Base-by-base conservation (phyloP, 2,113 vertebrate species). In the Boleophthalmus pectinirostris region DNA sequence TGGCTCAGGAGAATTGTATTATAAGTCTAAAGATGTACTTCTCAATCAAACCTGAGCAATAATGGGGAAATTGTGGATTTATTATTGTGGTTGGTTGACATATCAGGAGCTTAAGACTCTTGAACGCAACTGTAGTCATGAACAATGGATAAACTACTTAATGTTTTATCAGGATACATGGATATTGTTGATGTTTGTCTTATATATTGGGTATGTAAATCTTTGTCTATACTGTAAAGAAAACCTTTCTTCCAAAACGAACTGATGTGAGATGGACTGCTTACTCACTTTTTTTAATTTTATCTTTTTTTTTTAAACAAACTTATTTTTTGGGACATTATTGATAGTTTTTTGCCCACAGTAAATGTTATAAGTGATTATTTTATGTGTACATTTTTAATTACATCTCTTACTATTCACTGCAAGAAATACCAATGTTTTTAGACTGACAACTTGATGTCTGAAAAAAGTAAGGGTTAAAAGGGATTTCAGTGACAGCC, bases 141-240 rank as follows among this genome's bases (percentile, higher is more conserved):
- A 47, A 14, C n/a, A 24, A 43, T 43, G 9, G 66, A 57, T 35
- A 38, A 29, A 9, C 66, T 45, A 38, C 66, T 67, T 33, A 53
- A 10, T 69, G 33, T 60, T 23, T 61, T 7, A 56, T 66, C 70
- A 66, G 29, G 65, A 16, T 57, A 66, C 16, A 24, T 80, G 74
- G 74, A 70, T 73, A 53, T 81, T 51, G 2, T 81, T 61, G 45
- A 57, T 77, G 77, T 80, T 70, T 45, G 57, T 83, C 72, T 82
- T 43, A 43, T 43, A 43, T 43, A 43, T 43, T 43, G 38, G 83
- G 70, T 70, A 38, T 86, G 38, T 75, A 54, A 82, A 65, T 86
- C 21, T 63, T 57, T 73, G 57, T 69, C 69, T 77, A 79, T 72
- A 73, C 69, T 87, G 83, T 88, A 83, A 81, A 86, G 81, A 82